A percentile compares a stretch with the other conserved stretches of the same genome.
Evolutionary conservation across 2,113 vertebrate species (phyloP).

Genomic region (Cyanistes caeruleus): DNA sequence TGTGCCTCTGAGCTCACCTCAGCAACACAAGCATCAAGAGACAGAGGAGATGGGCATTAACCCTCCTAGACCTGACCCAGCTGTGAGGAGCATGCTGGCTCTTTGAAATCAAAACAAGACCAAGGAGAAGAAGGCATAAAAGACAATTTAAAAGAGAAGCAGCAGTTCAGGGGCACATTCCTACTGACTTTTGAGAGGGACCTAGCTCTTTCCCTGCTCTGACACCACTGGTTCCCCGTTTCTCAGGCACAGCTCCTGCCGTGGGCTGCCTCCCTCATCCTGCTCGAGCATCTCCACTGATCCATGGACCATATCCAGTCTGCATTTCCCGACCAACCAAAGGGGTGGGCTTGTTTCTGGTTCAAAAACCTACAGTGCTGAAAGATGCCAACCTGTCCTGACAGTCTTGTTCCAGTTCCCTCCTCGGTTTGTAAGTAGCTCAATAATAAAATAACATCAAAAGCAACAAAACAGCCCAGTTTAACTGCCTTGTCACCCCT

Average conservation of each 20-base stretch:
- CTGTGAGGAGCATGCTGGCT: neutral
- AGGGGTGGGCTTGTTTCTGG: neutral
- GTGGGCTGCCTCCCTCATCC: neutral
- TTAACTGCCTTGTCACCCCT: neutral
- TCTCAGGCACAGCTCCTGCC: neutral
- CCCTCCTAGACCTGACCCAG: neutral
- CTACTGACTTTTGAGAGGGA: neutral
- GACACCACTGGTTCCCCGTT: neutral
- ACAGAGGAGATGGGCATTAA: neutral
- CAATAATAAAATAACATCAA: neutral
- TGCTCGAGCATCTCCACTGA: neutral
- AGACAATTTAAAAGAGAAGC: neutral
- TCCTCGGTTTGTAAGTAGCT: neutral
- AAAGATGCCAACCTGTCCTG: neutral
- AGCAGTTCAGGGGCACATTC: neutral
- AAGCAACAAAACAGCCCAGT: neutral
- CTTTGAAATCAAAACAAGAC: neutral
- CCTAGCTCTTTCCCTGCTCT: neutral
- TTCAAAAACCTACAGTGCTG: neutral
- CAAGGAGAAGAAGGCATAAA: neutral
- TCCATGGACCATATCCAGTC: neutral
- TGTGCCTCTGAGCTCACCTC: neutral
- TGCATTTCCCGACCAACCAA: neutral
- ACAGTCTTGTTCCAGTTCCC: neutral
- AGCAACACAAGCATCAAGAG: accelerated